Evolutionary conservation across 2,888 invertebrate species (phyloP).

Genomic region (Philereme transversata): DNA sequence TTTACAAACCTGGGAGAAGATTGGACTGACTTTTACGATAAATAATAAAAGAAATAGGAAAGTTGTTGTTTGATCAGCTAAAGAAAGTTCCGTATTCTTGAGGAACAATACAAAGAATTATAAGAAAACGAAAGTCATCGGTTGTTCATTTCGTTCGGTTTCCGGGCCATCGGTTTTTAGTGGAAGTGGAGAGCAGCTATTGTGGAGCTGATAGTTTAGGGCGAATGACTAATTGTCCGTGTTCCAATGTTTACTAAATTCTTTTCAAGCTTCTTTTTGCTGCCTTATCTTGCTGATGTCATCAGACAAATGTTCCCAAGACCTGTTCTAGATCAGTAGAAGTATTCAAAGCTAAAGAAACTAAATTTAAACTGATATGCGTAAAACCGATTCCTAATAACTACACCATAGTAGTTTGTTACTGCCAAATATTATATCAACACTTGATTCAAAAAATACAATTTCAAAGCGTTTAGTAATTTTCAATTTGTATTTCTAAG

Average conservation of each 20-base stretch:
- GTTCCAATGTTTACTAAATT: constrained; percentile 36
- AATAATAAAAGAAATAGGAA: constrained; percentile 29
- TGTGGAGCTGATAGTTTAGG: constrained; percentile 55
- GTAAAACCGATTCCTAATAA: too few species aligned
- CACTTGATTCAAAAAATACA: too few species aligned
- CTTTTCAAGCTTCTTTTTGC: constrained; percentile 13
- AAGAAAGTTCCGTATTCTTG: constrained; percentile 55
- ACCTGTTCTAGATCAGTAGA: too few species aligned
- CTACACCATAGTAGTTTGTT: too few species aligned
- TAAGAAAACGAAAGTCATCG: constrained; percentile 76
- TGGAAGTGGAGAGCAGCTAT: constrained; percentile 57
- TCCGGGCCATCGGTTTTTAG: constrained; percentile 72
- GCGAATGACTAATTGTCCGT: constrained; percentile 57
- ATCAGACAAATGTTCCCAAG: neutral
- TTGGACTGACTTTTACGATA: constrained; percentile 19
- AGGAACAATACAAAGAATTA: constrained; percentile 68
- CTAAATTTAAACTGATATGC: too few species aligned
- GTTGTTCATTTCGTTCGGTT: constrained; percentile 74
- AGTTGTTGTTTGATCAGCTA: constrained; percentile 24
- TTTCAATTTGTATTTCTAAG: too few species aligned
- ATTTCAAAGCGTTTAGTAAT: too few species aligned
- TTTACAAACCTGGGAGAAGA: constrained; percentile 9
- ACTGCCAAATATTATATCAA: too few species aligned
- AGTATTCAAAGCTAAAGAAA: too few species aligned
- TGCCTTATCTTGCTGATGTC: constrained; percentile 4